Percentiles rank a stretch among this genome's conserved stretches.
Evolutionary conservation across 2,113 vertebrate genomes (phyloP).

Genomic region (Sinocyclocheilus anshuiensis): DNA sequence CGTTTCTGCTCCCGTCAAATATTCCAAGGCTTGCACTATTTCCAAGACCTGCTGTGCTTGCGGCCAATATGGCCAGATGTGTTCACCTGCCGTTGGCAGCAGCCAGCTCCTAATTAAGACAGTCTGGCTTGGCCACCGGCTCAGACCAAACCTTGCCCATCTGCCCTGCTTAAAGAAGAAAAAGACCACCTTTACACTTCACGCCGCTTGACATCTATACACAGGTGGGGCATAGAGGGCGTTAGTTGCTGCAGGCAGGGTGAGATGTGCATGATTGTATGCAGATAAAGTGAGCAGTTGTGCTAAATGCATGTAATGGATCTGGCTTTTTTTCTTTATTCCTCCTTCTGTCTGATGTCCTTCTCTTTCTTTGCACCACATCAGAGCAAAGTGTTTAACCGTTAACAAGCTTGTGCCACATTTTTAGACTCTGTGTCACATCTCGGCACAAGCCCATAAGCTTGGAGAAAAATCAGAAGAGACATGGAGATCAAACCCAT

Average conservation of each 20-base stretch:
- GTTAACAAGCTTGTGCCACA: slow-evolving; percentile 32
- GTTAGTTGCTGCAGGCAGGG: slow-evolving; percentile 37
- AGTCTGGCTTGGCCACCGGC: slow-evolving; percentile 47
- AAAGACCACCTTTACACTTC: slow-evolving; percentile 50
- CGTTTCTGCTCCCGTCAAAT: slow-evolving; percentile 43
- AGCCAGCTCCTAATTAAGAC: slow-evolving; percentile 65
- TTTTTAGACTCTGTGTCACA: slow-evolving; percentile 10
- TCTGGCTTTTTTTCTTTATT: background rate
- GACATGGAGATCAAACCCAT: slow-evolving; percentile 53
- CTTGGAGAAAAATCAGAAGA: slow-evolving; percentile 34
- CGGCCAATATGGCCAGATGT: slow-evolving; percentile 62
- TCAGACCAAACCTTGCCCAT: slow-evolving; percentile 54
- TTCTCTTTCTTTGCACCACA: background rate
- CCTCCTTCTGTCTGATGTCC: background rate
- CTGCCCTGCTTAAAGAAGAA: slow-evolving; percentile 59
- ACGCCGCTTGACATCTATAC: slow-evolving; percentile 39
- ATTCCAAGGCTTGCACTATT: slow-evolving; percentile 51
- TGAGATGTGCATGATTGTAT: background rate
- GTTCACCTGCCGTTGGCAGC: slow-evolving; percentile 57
- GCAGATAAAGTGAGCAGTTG: background rate
- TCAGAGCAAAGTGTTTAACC: background rate
- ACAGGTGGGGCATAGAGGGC: slow-evolving; percentile 50
- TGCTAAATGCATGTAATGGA: background rate
- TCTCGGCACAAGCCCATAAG: slow-evolving; percentile 17
- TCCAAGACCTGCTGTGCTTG: slow-evolving; percentile 55